phyloP scores from a whole-genome alignment of 2,888 invertebrate species.

The Alloplasta piceator region DNA sequence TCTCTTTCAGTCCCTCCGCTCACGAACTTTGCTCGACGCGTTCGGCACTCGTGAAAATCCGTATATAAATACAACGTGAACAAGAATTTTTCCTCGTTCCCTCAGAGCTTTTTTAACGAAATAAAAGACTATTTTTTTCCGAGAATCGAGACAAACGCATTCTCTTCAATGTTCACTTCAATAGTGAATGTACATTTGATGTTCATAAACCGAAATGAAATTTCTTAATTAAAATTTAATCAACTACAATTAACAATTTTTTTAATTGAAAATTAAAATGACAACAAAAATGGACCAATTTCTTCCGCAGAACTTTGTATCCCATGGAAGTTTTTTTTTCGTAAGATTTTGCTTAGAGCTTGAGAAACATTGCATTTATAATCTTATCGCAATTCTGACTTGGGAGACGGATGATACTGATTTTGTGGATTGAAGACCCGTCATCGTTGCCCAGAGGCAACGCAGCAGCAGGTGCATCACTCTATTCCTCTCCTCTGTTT shows the following conservation, averaged over 20 bases:
- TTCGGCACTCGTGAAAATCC: too few relatives aligned
- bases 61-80: neutral
- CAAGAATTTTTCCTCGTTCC: neutral
- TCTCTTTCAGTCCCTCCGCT: too few relatives aligned
- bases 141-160: neutral
- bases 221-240: neutral
- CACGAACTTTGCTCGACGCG: too few relatives aligned
- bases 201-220: too few relatives aligned
- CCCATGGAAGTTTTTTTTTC: neutral
- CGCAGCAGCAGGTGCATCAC: slow-evolving; percentile 45
- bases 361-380: slow-evolving; percentile 5
- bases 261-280: neutral
- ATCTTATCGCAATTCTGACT: slow-evolving; percentile 1
- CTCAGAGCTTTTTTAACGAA: neutral
- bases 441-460: slow-evolving; percentile 43
- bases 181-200: too few relatives aligned
- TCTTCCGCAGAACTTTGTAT: too few relatives aligned
- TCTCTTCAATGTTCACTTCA: neutral
- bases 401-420: slow-evolving; percentile 44
- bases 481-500: neutral
- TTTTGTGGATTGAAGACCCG: slow-evolving; percentile 39
- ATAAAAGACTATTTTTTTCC: neutral
- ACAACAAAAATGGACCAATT: too few relatives aligned
- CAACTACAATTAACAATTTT: neutral
- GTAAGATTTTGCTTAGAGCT: neutral